A percentile compares a stretch with the other conserved stretches of the same genome.
Conservation (phyloP, 2,888 invertebrate genomes). For the Maniola hyperantus region DNA sequence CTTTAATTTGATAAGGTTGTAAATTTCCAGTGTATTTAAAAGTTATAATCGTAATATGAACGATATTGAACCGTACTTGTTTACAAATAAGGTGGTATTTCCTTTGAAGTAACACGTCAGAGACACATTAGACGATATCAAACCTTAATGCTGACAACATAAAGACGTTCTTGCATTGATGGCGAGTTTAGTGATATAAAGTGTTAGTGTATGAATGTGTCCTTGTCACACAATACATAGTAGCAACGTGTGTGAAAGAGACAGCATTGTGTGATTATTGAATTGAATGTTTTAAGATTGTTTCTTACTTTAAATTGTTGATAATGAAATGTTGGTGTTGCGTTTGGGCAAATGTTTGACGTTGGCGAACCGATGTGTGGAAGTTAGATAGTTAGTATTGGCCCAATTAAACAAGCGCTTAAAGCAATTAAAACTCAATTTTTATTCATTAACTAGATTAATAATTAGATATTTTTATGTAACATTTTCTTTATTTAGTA, state of each 20-base stretch:
- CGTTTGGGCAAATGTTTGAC: constrained; percentile 31
- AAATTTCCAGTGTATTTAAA: background rate
- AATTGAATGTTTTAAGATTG: background rate
- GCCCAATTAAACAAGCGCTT: background rate
- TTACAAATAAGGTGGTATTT: constrained; percentile 8
- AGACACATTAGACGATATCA: background rate
- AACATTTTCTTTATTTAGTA: background rate
- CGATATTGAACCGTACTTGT: background rate
- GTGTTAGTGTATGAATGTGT: constrained; percentile 8
- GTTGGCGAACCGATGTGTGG: background rate
- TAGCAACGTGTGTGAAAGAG: background rate
- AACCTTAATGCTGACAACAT: background rate
- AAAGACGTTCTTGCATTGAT: background rate
- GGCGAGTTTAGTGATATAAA: background rate
- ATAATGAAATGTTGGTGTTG: constrained; percentile 21
- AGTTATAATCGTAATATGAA: background rate
- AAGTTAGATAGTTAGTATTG: background rate
- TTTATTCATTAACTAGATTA: background rate
- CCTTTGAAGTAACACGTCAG: background rate
- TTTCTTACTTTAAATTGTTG: constrained; percentile 13
- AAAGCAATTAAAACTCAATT: background rate
- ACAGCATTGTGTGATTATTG: constrained; percentile 12
- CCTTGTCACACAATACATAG: constrained; percentile 5
- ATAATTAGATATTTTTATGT: background rate
- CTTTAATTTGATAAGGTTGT: background rate